Conservation (phyloP, 2,888 invertebrate genomes). For the Coleophora flavipennella region DNA sequence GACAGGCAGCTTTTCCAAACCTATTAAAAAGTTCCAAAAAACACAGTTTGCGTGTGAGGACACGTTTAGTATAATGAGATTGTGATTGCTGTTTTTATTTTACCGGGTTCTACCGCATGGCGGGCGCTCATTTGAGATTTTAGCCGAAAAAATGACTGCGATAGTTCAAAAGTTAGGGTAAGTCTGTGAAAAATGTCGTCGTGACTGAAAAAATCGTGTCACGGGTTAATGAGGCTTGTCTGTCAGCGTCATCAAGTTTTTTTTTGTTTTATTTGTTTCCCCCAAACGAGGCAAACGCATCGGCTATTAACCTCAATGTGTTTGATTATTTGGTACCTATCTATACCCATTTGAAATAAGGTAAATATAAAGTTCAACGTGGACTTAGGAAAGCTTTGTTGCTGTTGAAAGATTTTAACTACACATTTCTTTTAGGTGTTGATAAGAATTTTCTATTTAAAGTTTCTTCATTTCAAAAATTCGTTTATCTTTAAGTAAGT, state of each 20-base stretch:
- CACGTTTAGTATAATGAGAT: constrained; percentile 42
- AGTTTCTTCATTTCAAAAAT: no score
- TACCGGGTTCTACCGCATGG: constrained; percentile 29
- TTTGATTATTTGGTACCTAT: no score
- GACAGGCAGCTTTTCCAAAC: constrained; percentile 20
- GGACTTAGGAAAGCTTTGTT: no score
- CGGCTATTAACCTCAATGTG: constrained; percentile 38
- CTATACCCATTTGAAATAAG: no score
- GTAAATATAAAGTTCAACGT: no score
- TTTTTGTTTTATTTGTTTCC: constrained; percentile 18
- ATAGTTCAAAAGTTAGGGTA: constrained; percentile 25
- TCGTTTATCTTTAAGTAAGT: no score
- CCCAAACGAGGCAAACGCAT: constrained; percentile 42
- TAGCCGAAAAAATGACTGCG: constrained; percentile 22
- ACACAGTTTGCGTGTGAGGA: constrained; percentile 42
- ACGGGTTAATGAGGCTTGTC: constrained; percentile 47
- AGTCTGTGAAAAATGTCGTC: constrained; percentile 21
- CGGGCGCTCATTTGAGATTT: constrained; percentile 18
- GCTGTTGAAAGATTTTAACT: no score
- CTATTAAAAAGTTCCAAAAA: constrained; percentile 1
- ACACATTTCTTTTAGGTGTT: no score
- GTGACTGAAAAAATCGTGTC: constrained; percentile 28
- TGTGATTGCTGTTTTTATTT: constrained; percentile 37
- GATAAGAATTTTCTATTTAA: no score
- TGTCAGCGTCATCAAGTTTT: constrained; percentile 40